Evolutionary conservation across 2,888 invertebrate species (phyloP).

Genomic region (Drosophila niveifrons): DNA sequence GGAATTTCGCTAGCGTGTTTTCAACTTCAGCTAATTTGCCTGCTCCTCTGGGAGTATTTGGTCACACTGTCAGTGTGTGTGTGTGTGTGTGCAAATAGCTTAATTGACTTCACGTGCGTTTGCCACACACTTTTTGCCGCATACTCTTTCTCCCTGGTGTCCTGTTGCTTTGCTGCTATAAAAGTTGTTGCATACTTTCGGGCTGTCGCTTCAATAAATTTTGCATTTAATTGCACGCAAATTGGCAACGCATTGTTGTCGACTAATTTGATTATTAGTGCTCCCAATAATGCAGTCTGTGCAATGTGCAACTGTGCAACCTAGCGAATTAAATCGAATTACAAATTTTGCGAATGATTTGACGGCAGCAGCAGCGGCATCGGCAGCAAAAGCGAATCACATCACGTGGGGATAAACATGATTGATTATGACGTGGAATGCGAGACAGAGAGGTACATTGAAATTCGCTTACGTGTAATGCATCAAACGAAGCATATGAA

Average conservation of each 20-base stretch:
- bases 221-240: conserved; percentile 57
- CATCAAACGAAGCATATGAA: conserved; percentile 25
- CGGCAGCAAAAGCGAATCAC: conserved; percentile 1
- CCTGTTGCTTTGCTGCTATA: conserved; percentile 1
- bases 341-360: conserved; percentile 16
- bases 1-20: not conserved
- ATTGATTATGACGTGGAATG: conserved; percentile 26
- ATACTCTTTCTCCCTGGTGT: conserved; percentile 10
- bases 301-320: conserved; percentile 24
- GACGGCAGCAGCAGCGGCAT: not conserved
- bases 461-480: conserved; percentile 50
- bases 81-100: conserved; percentile 11
- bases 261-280: conserved; percentile 63
- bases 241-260: conserved; percentile 42
- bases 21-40: conserved; percentile 22
- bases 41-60: conserved; percentile 29
- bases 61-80: conserved; percentile 22
- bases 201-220: conserved; percentile 35
- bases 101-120: conserved; percentile 42
- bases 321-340: conserved; percentile 32
- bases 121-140: not conserved
- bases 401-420: conserved; percentile 18
- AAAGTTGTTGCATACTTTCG: conserved; percentile 14
- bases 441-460: conserved; percentile 31
- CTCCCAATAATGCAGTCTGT: conserved; percentile 3